Evolutionary conservation across 2,797 vertebrate species (phyloP).

Genomic region (Macroramphosus scolopax): DNA sequence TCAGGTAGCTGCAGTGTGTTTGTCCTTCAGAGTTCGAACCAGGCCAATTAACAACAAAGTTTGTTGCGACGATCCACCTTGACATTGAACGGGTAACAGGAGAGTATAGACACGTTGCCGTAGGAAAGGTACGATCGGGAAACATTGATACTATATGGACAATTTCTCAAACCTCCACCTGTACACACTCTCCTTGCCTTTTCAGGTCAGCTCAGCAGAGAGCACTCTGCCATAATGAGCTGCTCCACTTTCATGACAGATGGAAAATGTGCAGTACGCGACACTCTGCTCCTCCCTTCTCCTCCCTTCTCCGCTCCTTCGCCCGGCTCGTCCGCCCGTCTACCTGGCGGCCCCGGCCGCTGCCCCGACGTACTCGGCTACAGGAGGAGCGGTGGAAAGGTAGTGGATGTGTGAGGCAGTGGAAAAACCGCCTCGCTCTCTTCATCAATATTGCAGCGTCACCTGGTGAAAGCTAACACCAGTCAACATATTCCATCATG

Average conservation of each 20-base stretch:
- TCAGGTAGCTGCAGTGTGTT: too few species aligned
- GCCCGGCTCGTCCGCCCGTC: slow-evolving; percentile 29
- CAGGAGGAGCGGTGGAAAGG: slow-evolving; percentile 63
- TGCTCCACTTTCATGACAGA: slow-evolving; percentile 82
- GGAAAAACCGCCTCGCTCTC: slow-evolving; percentile 87
- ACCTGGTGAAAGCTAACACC: slow-evolving; percentile 89
- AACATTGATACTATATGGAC: slow-evolving; percentile 35
- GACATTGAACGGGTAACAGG: too few species aligned
- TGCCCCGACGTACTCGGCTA: slow-evolving; percentile 52
- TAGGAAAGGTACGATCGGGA: slow-evolving; percentile 8
- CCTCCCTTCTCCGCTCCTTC: slow-evolving; percentile 41
- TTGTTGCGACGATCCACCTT: too few species aligned
- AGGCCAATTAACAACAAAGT: too few species aligned
- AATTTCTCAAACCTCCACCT: slow-evolving; percentile 36
- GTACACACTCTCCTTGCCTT: slow-evolving; percentile 49
- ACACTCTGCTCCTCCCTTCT: slow-evolving; percentile 51
- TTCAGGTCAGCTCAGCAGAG: slow-evolving; percentile 70
- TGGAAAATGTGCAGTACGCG: slow-evolving; percentile 78
- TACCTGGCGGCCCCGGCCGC: slow-evolving; percentile 23
- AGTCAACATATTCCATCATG: slow-evolving; percentile 89
- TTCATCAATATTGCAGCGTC: slow-evolving; percentile 93
- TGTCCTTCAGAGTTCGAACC: too few species aligned
- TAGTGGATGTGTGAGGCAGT: slow-evolving; percentile 86
- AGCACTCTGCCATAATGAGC: slow-evolving; percentile 79
- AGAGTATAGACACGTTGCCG: slow-evolving; percentile 1